phyloP scores from a whole-genome alignment of 2,113 vertebrate genomes.

The Brachyhypopomus gauderio region DNA sequence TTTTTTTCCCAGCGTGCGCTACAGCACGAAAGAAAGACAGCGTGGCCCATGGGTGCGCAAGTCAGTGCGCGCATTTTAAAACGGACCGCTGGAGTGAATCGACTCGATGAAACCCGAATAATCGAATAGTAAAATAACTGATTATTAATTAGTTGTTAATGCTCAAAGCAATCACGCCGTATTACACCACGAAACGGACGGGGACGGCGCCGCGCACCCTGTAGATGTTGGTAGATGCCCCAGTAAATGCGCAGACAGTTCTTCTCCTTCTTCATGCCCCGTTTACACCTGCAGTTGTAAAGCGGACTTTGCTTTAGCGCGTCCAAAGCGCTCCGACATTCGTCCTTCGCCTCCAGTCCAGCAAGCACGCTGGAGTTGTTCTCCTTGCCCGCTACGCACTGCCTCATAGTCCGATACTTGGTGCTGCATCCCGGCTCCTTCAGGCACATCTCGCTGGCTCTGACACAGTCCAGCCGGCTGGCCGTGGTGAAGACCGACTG shows the following conservation, averaged over 20 bases:
- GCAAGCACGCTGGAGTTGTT: conserved; percentile 93
- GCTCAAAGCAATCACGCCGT: too few species aligned
- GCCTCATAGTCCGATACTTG: conserved; percentile 96
- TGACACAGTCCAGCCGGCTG: conserved; percentile 88
- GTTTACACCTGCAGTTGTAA: conserved; percentile 93
- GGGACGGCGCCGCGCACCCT: conserved; percentile 75
- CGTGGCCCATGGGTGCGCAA: too few species aligned
- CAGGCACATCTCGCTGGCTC: conserved; percentile 93
- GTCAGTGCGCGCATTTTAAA: neutral
- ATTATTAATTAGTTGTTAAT: too few species aligned
- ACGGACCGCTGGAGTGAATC: neutral
- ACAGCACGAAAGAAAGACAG: neutral
- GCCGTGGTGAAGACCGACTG: conserved; percentile 72
- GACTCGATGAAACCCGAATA: neutral
- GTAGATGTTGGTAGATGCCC: conserved; percentile 97
- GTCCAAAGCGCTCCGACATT: conserved; percentile 93
- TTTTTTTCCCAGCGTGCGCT: neutral
- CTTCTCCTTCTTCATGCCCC: conserved; percentile 99
- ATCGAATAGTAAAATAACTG: too few species aligned
- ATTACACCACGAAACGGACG: too few species aligned
- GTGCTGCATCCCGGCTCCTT: conserved; percentile 94
- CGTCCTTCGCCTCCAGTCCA: conserved; percentile 91
- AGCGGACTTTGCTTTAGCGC: conserved; percentile 93
- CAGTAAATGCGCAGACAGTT: conserved; percentile 98
- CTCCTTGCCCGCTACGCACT: conserved; percentile 92